Evolutionary conservation across 2,797 vertebrate genomes (phyloP), one percentile per base, ranked within the genome.

Genomic region (Peromyscus nudipes): DNA sequence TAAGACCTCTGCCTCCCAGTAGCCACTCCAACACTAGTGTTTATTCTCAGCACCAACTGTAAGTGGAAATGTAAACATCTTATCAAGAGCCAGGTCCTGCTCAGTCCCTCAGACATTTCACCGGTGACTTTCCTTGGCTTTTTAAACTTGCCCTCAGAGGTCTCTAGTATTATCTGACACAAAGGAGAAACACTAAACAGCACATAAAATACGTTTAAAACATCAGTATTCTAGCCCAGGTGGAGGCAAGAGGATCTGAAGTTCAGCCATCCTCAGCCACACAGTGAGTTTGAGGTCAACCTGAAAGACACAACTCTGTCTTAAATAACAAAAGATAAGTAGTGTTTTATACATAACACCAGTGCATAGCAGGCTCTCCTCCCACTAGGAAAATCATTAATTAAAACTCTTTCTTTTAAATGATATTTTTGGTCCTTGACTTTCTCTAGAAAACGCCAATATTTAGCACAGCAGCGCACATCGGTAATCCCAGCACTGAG

Each of bases 51-150:
- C 67, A 89, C 89, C 92, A 98, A 90, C 49, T 62, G 16, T 49
- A 88, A 98, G 49, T 98, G 97, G 98, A 98, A 99, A 98, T 96
- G 96, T 52, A 98, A 98, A 98, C 96, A 98, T 96, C 94, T 92
- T 97, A 95, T 92, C 80, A 49, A 55, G 34, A 88, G 40, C 86
- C 55, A 29, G 3, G 84, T 69, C 86, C 64, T 75, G 64, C 16
- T 43, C 40, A 65, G 9, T 67, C 64, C 95, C 87, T 81, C 17
- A 69, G 46, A 46, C 11, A 64, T 90, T 95, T 85, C 90, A 34
- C 31, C 94, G 37, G 88, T 90, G 55, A 69, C 73, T 86, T 95
- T 90, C 55, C 79, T 93, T 76, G 75, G 81, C 57, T 76, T 96
- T 93, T 92, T 25, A 62, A 91, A 82, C n/a, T 84, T 82, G 76